phyloP scores from a whole-genome alignment of 2,797 vertebrate genomes.

The Anniella stebbinsi region DNA sequence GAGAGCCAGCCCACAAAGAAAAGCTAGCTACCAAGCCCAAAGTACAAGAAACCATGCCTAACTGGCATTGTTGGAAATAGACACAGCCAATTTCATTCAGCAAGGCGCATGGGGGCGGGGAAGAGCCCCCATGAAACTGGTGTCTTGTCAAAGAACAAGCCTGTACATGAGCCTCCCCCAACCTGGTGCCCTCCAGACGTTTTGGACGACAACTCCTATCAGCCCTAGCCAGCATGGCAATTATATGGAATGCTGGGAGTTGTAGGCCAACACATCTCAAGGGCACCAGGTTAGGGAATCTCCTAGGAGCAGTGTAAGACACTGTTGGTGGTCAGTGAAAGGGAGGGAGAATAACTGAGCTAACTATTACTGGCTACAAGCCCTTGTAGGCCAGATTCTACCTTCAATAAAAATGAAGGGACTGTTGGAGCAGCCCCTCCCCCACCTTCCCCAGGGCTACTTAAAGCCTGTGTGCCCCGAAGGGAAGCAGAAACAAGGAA shows the following conservation, averaged over 20 bases:
- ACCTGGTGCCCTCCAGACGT: neutral
- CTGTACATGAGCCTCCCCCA: neutral
- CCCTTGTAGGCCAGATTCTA: neutral
- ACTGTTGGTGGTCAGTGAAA: neutral
- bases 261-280: neutral
- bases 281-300: too few relatives aligned
- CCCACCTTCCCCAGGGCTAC: too few relatives aligned
- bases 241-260: neutral
- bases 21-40: neutral
- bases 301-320: neutral
- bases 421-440: too few relatives aligned
- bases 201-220: neutral
- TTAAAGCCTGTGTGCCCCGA: too few relatives aligned
- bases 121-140: too few relatives aligned
- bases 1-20: neutral
- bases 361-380: neutral
- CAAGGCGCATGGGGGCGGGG: neutral
- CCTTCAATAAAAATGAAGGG: neutral
- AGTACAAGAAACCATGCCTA: neutral
- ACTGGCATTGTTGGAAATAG: constrained; percentile 27
- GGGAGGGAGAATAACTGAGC: neutral
- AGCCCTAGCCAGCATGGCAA: neutral
- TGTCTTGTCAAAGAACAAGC: neutral
- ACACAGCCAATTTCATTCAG: constrained; percentile 24
- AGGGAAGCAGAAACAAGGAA: too few relatives aligned